phyloP scores from a whole-genome alignment of 2,113 vertebrate genomes.

The Synodontis membranacea region DNA sequence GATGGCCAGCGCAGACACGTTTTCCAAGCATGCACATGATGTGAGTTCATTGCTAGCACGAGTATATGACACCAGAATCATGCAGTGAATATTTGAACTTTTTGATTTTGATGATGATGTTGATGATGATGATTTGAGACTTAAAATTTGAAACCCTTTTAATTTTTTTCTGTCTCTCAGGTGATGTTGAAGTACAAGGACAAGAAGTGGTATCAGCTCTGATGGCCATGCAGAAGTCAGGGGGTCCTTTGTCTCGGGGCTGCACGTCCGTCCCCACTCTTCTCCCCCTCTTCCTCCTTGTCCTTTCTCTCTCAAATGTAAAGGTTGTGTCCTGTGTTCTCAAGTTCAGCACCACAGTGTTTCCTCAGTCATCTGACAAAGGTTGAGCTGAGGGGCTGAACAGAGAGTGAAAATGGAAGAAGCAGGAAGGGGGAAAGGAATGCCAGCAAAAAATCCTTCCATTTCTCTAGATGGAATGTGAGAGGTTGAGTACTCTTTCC shows the following conservation, averaged over 20 bases:
- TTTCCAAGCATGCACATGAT: constrained; percentile 96
- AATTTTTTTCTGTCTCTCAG: constrained; percentile 64
- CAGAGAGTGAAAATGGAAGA: constrained; percentile 48
- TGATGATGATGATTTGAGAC: neutral
- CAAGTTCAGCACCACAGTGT: constrained; percentile 82
- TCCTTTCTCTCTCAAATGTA: constrained; percentile 47
- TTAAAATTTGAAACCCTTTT: neutral
- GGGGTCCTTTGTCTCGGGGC: constrained; percentile 58
- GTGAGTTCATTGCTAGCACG: constrained; percentile 62
- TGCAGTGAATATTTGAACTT: neutral
- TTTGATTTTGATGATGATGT: neutral
- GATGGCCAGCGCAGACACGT: constrained; percentile 93
- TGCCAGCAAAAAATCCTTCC: constrained; percentile 3
- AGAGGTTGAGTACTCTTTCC: constrained; percentile 22
- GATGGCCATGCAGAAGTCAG: constrained; percentile 68
- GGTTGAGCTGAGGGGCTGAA: constrained; percentile 67
- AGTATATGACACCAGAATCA: neutral
- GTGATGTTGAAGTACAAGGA: constrained; percentile 99
- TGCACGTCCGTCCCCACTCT: constrained; percentile 43
- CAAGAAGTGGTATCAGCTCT: constrained; percentile 99
- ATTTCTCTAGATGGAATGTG: constrained; percentile 7
- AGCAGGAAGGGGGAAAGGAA: constrained; percentile 56
- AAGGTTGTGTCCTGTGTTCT: constrained; percentile 57
- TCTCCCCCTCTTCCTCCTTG: constrained; percentile 49
- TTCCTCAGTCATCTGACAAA: constrained; percentile 78